These are phyloP conservation scores for Podarcis siculus DNA, from an alignment of 2,797 vertebrate species.

Conservation along the genomic window DNA sequence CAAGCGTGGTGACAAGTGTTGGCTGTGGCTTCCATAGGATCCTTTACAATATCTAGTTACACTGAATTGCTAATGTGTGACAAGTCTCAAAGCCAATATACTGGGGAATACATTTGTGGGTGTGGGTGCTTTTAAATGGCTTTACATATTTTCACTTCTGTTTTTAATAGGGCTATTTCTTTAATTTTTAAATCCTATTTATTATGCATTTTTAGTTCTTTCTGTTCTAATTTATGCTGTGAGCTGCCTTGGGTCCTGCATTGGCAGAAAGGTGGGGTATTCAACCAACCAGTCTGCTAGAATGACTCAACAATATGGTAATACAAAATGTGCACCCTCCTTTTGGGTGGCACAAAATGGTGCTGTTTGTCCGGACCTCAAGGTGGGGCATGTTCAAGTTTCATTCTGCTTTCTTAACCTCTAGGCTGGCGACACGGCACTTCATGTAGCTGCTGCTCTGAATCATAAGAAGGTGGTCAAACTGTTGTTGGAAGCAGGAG, in stretches of 20 bases:
- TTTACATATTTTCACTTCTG: too few relatives aligned
- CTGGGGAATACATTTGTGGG: too few relatives aligned
- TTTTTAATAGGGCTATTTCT: too few relatives aligned
- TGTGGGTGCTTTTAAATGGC: too few relatives aligned
- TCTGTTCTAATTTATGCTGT: too few relatives aligned
- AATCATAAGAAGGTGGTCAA: conserved; percentile 95
- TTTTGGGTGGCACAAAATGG: background rate
- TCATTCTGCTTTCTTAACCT: conserved; percentile 63
- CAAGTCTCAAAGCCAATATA: background rate
- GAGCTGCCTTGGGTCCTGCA: too few relatives aligned
- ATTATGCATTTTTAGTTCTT: too few relatives aligned
- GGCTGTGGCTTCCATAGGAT: background rate
- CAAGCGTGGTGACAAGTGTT: background rate
- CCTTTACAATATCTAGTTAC: background rate
- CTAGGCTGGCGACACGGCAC: conserved; percentile 91
- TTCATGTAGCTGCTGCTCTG: conserved; percentile 92
- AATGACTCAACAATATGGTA: background rate
- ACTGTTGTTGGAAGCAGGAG: conserved; percentile 91
- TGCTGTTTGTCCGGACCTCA: background rate
- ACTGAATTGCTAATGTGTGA: background rate
- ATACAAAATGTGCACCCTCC: background rate
- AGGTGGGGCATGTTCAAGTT: background rate
- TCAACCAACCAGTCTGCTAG: background rate
- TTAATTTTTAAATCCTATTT: too few relatives aligned
- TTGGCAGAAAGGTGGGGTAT: too few relatives aligned